Evolutionary conservation across 1,140 invertebrate species (phyloP).

Genomic region (Maniola jurtina): DNA sequence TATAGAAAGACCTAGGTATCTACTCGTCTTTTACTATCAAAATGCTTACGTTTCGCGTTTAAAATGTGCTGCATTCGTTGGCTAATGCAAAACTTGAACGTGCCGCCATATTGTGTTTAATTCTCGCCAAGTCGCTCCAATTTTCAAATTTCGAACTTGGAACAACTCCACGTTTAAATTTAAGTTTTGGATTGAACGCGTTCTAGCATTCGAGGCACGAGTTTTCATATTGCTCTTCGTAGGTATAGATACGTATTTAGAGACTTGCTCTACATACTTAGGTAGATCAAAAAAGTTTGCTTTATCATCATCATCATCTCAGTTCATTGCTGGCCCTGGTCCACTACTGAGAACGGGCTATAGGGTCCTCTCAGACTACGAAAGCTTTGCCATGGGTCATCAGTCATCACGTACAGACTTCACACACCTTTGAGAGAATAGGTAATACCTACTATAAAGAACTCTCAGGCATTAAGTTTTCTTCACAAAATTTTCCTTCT

Average conservation of each 20-base stretch:
- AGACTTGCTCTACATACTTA: background rate
- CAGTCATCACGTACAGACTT: too few species aligned
- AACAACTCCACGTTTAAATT: slow-evolving; percentile 67
- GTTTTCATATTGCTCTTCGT: slow-evolving; percentile 48
- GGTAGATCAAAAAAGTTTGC: too few species aligned
- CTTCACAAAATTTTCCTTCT: too few species aligned
- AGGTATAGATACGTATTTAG: background rate
- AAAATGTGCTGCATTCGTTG: slow-evolving; percentile 15
- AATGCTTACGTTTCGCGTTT: slow-evolving; percentile 8
- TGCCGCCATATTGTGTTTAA: slow-evolving; percentile 72
- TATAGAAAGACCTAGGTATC: background rate
- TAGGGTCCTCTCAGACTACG: too few species aligned
- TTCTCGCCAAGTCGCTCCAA: slow-evolving; percentile 69
- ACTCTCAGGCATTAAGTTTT: too few species aligned
- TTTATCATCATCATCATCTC: too few species aligned
- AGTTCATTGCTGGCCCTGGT: too few species aligned
- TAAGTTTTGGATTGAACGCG: slow-evolving; percentile 56
- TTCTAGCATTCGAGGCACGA: slow-evolving; percentile 66
- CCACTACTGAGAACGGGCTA: too few species aligned
- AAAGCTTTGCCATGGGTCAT: too few species aligned
- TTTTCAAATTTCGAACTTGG: slow-evolving; percentile 76
- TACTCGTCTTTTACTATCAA: background rate
- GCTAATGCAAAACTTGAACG: slow-evolving; percentile 31
- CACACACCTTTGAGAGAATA: too few species aligned
- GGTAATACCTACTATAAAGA: too few species aligned